Percentiles rank a stretch among this genome's conserved stretches.
phyloP scores from a whole-genome alignment of 2,113 vertebrate species.

The Psilopsiagon aymara region DNA sequence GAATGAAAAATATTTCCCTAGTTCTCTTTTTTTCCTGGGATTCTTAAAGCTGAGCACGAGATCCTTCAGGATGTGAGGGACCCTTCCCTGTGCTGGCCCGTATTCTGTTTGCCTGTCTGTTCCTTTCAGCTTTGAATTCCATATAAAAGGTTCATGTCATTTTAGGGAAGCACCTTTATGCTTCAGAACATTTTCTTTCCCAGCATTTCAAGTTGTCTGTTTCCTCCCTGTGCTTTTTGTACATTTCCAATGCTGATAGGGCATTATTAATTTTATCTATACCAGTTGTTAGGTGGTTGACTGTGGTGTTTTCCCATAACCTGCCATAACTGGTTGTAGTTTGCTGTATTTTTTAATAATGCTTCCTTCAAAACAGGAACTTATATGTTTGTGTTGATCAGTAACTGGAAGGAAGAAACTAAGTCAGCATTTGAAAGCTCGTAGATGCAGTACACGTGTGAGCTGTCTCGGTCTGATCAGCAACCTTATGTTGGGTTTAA shows the following conservation, averaged over 20 bases:
- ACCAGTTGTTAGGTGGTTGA: background rate
- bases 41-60: background rate
- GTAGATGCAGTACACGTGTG: background rate
- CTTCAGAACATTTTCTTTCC: background rate
- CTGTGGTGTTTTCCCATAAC: background rate
- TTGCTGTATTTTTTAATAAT: background rate
- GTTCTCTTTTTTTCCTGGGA: background rate
- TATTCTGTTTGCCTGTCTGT: background rate
- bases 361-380: background rate
- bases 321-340: background rate
- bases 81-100: background rate
- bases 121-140: background rate
- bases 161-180: background rate
- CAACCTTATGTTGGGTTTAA: conserved; percentile 6
- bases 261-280: background rate
- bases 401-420: background rate
- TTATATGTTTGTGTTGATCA: background rate
- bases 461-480: background rate
- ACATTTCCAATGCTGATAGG: background rate
- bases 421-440: background rate
- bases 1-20: background rate
- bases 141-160: background rate
- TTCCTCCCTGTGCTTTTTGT: background rate
- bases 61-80: rapidly evolving
- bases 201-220: background rate